Base-by-base conservation (phyloP, 2,113 vertebrate species). In the Monopterus albus region DNA sequence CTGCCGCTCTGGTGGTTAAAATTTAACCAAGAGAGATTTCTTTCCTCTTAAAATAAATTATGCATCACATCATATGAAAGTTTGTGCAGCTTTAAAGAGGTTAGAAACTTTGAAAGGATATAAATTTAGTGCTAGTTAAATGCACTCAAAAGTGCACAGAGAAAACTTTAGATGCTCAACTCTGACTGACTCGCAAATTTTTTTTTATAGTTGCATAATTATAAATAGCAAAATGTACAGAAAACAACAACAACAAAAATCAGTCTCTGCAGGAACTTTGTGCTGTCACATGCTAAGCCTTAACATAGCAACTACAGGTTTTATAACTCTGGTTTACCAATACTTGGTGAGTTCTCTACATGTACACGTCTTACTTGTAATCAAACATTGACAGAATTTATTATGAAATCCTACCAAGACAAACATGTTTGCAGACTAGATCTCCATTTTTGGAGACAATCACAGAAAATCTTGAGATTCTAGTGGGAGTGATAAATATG, bases 1-100 rank as follows among this genome's bases (percentile, higher is more conserved):
- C 6, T 3, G 18, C 58, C 39, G 51, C 11, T 79, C 26, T 46
- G 43, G n/a, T 33, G 7, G 45, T 55, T 72, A 45, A 61, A 58
- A 67, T 72, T 56, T 61, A 33, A 75, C 45, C 31, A 26, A 28
- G 38, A 5, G 14, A 17, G 36, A 25, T 17, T 39, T 40, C 36
- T 29, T 10, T 0, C 7, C 21, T 0, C 0, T 1, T 17, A 13
- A 56, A 75, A 55, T 68, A 33, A 69, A 64, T 73, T 53, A 46
- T 4, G 29, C 52, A 57, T 57, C 0, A 2, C 51, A 52, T 11
- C 17, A 38, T 14, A 40, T 36, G 12, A 57, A 10, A 7, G 52
- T 57, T 21, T 29, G 12, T 33, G 47, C n/a, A 59, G 29, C 49
- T 28, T 42, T 17, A 17, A n/a, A 23, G n/a, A 35, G 18, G 23